phyloP scores from a whole-genome alignment of 2,888 invertebrate genomes.

The Resseliella maxima region DNA sequence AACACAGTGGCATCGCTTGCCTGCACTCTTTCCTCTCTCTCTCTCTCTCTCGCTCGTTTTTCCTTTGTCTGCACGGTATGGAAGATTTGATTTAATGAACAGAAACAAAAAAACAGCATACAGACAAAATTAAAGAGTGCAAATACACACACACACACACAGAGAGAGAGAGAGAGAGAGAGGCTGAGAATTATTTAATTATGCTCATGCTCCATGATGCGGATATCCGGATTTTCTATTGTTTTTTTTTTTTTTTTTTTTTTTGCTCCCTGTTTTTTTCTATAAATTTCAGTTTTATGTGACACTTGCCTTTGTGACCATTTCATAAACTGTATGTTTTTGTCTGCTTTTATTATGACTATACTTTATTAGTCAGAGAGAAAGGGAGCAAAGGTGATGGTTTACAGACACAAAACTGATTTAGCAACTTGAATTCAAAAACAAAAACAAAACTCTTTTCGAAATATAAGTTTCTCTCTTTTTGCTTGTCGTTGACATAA shows the following conservation, averaged over 20 bases:
- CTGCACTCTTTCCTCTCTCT: too few species aligned
- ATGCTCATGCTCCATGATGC: constrained; percentile 53
- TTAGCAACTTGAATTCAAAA: background rate
- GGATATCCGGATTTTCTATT: constrained; percentile 52
- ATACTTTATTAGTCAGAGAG: background rate
- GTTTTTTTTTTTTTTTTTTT: background rate
- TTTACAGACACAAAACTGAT: background rate
- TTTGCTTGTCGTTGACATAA: background rate
- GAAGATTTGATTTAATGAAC: constrained; percentile 26
- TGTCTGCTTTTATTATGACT: background rate
- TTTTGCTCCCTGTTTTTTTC: constrained; percentile 3
- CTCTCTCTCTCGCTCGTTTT: background rate
- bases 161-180: too few species aligned
- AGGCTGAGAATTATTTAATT: constrained; percentile 51
- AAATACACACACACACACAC: too few species aligned
- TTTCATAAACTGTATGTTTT: background rate
- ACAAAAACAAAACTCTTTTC: background rate
- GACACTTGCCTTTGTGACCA: background rate
- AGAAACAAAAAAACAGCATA: background rate
- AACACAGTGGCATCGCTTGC: background rate
- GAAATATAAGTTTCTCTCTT: background rate
- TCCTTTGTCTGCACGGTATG: background rate
- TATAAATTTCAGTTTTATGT: background rate
- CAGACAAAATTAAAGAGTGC: background rate
- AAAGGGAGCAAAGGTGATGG: background rate